Evolutionary conservation across 2,888 invertebrate species (phyloP), one percentile per base, ranked within the genome.

Genomic region (Tridacna gigas): DNA sequence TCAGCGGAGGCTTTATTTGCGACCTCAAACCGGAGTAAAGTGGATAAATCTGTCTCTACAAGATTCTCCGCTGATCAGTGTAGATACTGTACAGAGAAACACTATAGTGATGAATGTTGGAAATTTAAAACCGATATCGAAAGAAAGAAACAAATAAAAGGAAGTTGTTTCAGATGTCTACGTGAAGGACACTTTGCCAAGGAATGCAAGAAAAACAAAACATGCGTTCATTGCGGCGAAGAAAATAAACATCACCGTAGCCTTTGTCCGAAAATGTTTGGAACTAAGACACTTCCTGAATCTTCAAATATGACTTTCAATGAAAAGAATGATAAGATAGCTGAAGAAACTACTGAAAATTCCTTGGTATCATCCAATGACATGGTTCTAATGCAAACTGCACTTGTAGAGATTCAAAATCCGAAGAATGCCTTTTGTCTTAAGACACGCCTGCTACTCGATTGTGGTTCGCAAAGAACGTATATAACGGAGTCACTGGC

Each of bases 371-470:
- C 71, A n/a, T 67, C 67, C 20, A 28, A 47, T 69, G 77, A 77
- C 22, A 51, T 22, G 60, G 67, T 77, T 15, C 48, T 78, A 25
- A 79, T 79, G 75, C 74, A 82, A 45, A 79, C 69, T 7, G 78
- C 82, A 28, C 45, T 7, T 22, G 75, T 69, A 63, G 63, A 66
- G 11, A 60, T 69, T 61, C 47, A 28, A 28, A 37, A 48, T 66
- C 26, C n/a, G n/a, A 25, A 22, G 1, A 67, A 18, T 13, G 13
- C n/a, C 13, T 13, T n/a, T n/a, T 22, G 56, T 63, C 63, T n/a
- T n/a, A 20, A n/a, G 25, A 63, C 63, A 13, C 63, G 63, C 13
- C 20, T 63, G 15, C 25, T 63, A 22, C 25, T 63, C 25, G 63
- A 63, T 22, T 63, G 22, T 25, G 63, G 63, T 25, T 63, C 63